phyloP scores from a whole-genome alignment of 2,113 vertebrate species.

The Cynopterus brachyotis region DNA sequence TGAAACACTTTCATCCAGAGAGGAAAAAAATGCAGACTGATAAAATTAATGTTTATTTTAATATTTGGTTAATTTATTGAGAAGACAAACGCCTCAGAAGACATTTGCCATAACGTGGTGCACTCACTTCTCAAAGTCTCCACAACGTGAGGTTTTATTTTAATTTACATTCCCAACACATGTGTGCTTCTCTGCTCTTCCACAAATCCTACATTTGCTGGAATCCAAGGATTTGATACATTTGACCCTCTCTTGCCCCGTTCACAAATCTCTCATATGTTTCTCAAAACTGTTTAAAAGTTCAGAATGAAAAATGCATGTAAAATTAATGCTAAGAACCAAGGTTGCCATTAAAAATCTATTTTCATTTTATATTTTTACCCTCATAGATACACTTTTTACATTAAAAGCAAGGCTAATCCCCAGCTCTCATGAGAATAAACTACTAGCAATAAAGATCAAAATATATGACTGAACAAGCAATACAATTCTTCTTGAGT shows the following conservation, averaged over 20 bases:
- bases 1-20: conserved; percentile 90
- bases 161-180: conserved; percentile 70
- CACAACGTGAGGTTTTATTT: conserved; percentile 57
- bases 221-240: conserved; percentile 76
- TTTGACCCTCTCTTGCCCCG: conserved; percentile 82
- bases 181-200: conserved; percentile 60
- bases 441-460: conserved; percentile 71
- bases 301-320: conserved; percentile 78
- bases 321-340: conserved; percentile 73
- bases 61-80: conserved; percentile 84
- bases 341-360: conserved; percentile 68
- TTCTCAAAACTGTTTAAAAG: conserved; percentile 80
- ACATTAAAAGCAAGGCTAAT: conserved; percentile 63
- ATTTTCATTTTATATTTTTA: conserved; percentile 64
- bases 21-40: conserved; percentile 78
- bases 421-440: conserved; percentile 68
- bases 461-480: conserved; percentile 71
- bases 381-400: conserved; percentile 53
- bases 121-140: conserved; percentile 53
- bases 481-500: conserved; percentile 70
- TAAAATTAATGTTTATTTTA: conserved; percentile 83
- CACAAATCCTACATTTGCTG: conserved; percentile 74
- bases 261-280: conserved; percentile 81
- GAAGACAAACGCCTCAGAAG: conserved; percentile 67
- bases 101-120: conserved; percentile 5